Evolutionary conservation across 2,113 vertebrate genomes (phyloP).

Genomic region (Datnioides undecimradiatus): DNA sequence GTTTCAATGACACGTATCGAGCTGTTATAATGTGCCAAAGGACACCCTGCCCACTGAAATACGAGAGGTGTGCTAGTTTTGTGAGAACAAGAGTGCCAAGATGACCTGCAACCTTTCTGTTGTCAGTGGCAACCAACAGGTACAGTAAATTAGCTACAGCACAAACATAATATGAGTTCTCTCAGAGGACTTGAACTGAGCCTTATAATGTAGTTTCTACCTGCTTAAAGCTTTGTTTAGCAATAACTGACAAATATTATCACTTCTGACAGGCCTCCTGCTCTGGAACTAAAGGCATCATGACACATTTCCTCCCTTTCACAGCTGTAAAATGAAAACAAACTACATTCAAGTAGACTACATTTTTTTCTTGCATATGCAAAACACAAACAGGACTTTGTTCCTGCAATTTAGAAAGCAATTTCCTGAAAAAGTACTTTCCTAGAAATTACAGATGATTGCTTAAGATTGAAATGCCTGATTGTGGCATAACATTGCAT

Average conservation of each 20-base stretch:
- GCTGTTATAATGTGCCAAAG: background rate
- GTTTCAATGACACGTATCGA: background rate
- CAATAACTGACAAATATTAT: background rate
- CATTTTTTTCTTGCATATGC: background rate
- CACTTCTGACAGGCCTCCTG: background rate
- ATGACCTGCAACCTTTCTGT: background rate
- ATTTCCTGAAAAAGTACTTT: background rate
- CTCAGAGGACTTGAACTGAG: background rate
- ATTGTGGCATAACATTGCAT: background rate
- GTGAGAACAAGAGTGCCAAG: background rate
- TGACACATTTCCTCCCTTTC: background rate
- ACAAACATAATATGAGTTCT: background rate
- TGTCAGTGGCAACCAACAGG: background rate
- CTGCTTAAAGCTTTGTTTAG: background rate
- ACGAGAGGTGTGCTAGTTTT: constrained; percentile 10
- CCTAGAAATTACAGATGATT: background rate
- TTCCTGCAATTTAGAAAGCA: background rate
- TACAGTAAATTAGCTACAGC: constrained; percentile 3
- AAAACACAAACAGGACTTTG: background rate
- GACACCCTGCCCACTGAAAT: constrained; percentile 8
- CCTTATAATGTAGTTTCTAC: background rate
- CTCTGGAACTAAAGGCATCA: background rate
- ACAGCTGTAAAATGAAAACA: background rate
- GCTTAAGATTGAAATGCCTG: background rate
- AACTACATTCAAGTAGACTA: background rate